Conservation (phyloP, 2,888 invertebrate species). For the Caradrina kadenii region DNA sequence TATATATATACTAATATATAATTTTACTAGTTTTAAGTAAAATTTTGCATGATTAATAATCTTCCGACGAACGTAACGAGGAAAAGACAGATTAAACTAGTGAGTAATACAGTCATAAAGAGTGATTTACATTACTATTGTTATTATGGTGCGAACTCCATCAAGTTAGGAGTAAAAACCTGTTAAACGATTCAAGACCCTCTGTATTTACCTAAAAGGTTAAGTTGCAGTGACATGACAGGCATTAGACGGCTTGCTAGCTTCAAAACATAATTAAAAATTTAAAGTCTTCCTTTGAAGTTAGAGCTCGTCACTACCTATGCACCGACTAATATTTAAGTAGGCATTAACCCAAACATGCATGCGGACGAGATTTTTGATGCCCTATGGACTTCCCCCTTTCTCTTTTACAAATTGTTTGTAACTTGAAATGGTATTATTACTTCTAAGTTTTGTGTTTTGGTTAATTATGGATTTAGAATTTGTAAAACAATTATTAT, state of each 20-base stretch:
- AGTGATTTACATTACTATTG: constrained; percentile 12
- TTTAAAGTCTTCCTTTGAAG: neutral
- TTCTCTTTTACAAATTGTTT: no score
- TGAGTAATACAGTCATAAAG: constrained; percentile 34
- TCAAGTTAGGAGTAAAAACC: neutral
- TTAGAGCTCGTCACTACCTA: neutral
- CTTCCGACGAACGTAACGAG: constrained; percentile 30
- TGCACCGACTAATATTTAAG: constrained; percentile 1
- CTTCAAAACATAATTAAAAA: no score
- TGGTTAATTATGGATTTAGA: no score
- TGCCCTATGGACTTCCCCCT: no score
- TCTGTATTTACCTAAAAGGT: neutral
- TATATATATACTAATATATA: constrained; percentile 16
- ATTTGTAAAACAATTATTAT: no score
- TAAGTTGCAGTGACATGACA: neutral
- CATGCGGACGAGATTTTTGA: no score
- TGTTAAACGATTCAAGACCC: neutral
- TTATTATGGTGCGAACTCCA: neutral
- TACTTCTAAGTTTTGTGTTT: no score
- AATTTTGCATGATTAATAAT: constrained; percentile 37
- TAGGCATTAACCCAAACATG: neutral
- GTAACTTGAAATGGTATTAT: no score
- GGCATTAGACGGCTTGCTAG: no score
- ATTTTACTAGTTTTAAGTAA: constrained; percentile 6
- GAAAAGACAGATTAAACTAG: constrained; percentile 33